Percentiles rank a stretch among this genome's conserved stretches.
Evolutionary conservation across 2,888 invertebrate species (phyloP).

Genomic region (Phengaris alcon): DNA sequence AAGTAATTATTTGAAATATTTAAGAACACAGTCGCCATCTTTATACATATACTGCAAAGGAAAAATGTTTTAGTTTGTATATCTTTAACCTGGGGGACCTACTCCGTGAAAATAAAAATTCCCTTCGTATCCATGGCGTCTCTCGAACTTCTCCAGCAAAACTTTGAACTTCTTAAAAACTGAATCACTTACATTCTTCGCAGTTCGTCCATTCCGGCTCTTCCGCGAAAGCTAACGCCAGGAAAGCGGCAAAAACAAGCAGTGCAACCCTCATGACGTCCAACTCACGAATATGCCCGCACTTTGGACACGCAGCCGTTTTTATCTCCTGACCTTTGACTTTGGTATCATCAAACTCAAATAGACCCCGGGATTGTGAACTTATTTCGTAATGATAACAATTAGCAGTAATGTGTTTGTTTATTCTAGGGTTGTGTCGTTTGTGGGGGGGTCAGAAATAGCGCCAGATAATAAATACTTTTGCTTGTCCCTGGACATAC

Average conservation of each 20-base stretch:
- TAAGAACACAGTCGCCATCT: too few relatives aligned
- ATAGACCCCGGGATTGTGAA: not conserved
- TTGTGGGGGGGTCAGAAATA: too few relatives aligned
- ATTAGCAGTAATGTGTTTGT: not conserved
- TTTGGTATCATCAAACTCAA: constrained; percentile 10
- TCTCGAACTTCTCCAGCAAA: too few relatives aligned
- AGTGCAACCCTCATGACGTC: not conserved
- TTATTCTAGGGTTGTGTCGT: not conserved
- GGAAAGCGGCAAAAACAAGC: not conserved
- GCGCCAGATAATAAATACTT: too few relatives aligned
- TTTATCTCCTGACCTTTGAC: not conserved
- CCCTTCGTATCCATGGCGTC: too few relatives aligned
- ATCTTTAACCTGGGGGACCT: too few relatives aligned
- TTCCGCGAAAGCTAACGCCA: not conserved
- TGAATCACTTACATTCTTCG: not conserved
- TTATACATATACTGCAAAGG: too few relatives aligned
- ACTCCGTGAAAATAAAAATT: too few relatives aligned
- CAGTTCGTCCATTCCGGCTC: not conserved
- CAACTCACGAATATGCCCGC: not conserved
- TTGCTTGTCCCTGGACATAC: too few relatives aligned
- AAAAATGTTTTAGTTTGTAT: too few relatives aligned
- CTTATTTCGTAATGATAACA: not conserved
- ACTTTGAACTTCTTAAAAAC: too few relatives aligned
- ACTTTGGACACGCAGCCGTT: not conserved
- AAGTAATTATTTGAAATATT: too few relatives aligned